phyloP scores from a whole-genome alignment of 2,113 vertebrate species.

The Aramus guarauna region DNA sequence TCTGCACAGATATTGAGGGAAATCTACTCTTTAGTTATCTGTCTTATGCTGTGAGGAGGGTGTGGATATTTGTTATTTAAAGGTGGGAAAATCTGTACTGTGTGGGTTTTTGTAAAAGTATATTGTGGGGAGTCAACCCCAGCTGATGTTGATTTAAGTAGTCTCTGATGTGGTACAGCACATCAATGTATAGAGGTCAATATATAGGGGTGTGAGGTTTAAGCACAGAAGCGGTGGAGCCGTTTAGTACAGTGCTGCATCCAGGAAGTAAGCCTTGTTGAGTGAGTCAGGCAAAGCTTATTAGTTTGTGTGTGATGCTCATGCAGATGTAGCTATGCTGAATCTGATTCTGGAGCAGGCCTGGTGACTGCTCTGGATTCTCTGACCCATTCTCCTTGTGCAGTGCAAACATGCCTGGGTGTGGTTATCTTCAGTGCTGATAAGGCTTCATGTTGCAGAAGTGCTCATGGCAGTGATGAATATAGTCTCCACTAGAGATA shows the following conservation, averaged over 20 bases:
- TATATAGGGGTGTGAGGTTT: not conserved
- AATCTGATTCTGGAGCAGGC: not conserved
- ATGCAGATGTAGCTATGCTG: not conserved
- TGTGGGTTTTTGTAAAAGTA: not conserved
- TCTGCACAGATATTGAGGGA: not conserved
- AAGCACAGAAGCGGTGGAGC: not conserved
- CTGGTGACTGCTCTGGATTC: not conserved
- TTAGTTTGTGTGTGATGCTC: not conserved
- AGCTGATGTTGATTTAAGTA: not conserved
- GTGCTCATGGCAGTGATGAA: not conserved
- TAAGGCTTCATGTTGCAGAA: not conserved
- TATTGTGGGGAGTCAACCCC: not conserved
- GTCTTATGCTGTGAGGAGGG: not conserved
- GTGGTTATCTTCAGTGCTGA: not conserved
- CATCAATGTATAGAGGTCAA: accelerated
- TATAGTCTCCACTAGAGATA: not conserved
- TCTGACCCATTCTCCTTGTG: not conserved
- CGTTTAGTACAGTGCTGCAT: not conserved
- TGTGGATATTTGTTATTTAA: not conserved
- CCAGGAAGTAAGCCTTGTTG: not conserved
- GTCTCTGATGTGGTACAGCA: not conserved
- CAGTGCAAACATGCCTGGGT: not conserved
- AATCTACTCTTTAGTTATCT: not conserved
- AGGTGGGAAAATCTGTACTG: not conserved
- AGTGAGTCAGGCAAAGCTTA: not conserved